Evolutionary conservation across 2,888 invertebrate genomes (phyloP).

Genomic region (Mactromeris polynyma): DNA sequence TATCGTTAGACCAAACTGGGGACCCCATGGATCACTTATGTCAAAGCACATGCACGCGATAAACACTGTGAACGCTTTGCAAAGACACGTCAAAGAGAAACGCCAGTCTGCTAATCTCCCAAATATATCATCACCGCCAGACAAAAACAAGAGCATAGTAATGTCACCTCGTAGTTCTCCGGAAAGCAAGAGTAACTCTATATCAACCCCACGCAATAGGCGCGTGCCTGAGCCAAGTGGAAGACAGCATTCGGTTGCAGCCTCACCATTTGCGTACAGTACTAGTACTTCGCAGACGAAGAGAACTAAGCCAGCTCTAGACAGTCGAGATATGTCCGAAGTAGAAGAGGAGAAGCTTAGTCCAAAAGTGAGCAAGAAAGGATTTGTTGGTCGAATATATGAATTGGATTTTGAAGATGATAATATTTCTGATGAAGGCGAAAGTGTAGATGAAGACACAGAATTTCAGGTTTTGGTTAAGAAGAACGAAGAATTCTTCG

Average conservation of each 20-base stretch:
- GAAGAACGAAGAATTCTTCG: slow-evolving; percentile 42
- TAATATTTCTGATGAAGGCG: not conserved
- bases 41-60: slow-evolving; percentile 47
- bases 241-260: slow-evolving; percentile 23
- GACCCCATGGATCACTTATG: slow-evolving; percentile 37
- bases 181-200: not conserved
- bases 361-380: not conserved
- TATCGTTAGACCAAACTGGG: slow-evolving; percentile 5
- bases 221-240: no score
- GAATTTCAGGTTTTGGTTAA: not conserved
- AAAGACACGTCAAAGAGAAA: not conserved
- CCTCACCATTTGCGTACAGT: not conserved
- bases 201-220: not conserved
- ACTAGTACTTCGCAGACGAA: not conserved
- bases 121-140: not conserved
- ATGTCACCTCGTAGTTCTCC: not conserved
- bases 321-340: not conserved
- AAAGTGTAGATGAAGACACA: slow-evolving; percentile 15
- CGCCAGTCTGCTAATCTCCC: not conserved
- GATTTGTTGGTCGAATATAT: not conserved
- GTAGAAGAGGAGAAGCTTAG: not conserved
- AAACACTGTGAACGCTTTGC: slow-evolving; percentile 22
- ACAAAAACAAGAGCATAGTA: not conserved
- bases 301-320: not conserved
- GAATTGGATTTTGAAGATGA: slow-evolving; percentile 36